Evolutionary conservation across 2,888 invertebrate species (phyloP), one percentile per base, ranked within the genome.

Genomic region (Ditula angustiorana): DNA sequence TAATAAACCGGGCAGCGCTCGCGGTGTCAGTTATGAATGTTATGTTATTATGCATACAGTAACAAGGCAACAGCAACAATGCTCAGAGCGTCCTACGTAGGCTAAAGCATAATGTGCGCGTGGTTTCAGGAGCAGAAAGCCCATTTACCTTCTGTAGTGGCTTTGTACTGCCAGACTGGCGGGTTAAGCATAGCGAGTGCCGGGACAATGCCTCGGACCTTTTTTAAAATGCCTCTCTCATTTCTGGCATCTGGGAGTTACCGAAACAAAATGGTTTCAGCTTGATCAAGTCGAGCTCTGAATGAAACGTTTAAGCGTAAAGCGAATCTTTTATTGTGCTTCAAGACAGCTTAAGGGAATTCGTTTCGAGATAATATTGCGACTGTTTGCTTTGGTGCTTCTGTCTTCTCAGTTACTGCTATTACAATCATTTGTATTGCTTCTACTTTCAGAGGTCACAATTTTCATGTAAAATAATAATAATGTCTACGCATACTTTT

Each of bases 91-190:
- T 61, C 77, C 76, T 75, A 73, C 74, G 70, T 71, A 72, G 79
- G 75, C 75, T 84, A 81, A 81, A 85, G 81, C 80, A 83, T 85
- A 83, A 86, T 85, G 79, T 77, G 78, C 81, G 73, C 76, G 76
- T 66, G 61, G 85, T 83, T 86, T 85, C 81, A 85, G 79, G 69
- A 82, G 80, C 77, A 83, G 83, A 84, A 86, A 87, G 82, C 85
- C 87, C 86, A 86, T 87, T 90, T 86, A 84, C 86, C 86, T 87
- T 81, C 79, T 84, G 82, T 85, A 88, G 87, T 87, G 87, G 85
- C 88, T 88, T 89, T 88, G 86, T 86, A 80, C 73, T 76, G 75
- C 74, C 74, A 83, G 81, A 74, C 84, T 83, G 82, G 72, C 80
- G 83, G 88, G 88, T 88, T 88, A 89, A 89, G 86, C 85, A 81